These are phyloP conservation scores for Euglossa dilemma DNA, from an alignment of 1,140 invertebrate genomes.

Conservation along the genomic window DNA sequence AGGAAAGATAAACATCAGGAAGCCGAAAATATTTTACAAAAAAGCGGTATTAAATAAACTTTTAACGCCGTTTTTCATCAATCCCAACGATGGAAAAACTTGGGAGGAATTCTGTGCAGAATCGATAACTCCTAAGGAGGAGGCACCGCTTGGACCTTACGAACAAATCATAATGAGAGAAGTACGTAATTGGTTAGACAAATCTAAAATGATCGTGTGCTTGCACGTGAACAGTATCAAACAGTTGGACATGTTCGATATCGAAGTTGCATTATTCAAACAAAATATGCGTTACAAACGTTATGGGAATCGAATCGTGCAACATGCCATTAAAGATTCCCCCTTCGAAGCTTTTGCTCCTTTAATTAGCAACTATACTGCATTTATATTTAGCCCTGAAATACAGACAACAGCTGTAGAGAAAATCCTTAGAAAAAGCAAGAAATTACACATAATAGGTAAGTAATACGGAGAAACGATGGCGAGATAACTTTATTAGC, in stretches of 20 bases:
- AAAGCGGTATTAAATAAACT: conserved; percentile 85
- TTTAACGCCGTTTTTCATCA: conserved; percentile 84
- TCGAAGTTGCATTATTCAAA: conserved; percentile 84
- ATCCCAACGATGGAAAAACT: conserved; percentile 72
- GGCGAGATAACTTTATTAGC: not conserved
- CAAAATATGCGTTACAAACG: conserved; percentile 86
- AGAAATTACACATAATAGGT: conserved; percentile 87
- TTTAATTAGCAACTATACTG: conserved; percentile 82
- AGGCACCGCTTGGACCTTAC: conserved; percentile 85
- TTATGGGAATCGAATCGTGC: conserved; percentile 85
- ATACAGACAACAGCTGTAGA: conserved; percentile 83
- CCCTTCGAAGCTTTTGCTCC: conserved; percentile 78
- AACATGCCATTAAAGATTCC: conserved; percentile 84
- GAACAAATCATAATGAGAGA: conserved; percentile 87
- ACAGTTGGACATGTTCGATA: conserved; percentile 84
- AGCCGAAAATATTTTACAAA: conserved; percentile 85
- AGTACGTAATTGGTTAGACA: conserved; percentile 86
- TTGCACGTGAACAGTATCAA: conserved; percentile 87
- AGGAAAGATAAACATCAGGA: conserved; percentile 89
- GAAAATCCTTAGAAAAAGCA: conserved; percentile 85
- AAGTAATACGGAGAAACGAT: conserved; percentile 58
- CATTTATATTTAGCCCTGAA: conserved; percentile 85
- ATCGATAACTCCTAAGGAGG: fast-evolving
- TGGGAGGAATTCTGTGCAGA: conserved; percentile 73
- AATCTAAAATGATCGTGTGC: conserved; percentile 87